Evolutionary conservation across 2,113 vertebrate species (phyloP).

Genomic region (Chaetodon trifascialis): DNA sequence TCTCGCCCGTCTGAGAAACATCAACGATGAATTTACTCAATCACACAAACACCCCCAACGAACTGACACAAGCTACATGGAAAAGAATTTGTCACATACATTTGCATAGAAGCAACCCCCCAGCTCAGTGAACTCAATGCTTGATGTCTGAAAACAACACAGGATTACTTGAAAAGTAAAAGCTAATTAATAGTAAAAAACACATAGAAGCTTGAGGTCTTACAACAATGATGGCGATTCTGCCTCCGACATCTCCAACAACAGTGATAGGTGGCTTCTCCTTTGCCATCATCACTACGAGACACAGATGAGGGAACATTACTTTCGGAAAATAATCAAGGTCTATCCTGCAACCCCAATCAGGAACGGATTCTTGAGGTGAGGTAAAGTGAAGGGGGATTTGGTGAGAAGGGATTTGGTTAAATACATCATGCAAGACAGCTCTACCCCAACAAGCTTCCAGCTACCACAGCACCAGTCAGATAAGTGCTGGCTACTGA

Average conservation of each 20-base stretch:
- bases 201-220: constrained; percentile 52
- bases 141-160: background rate
- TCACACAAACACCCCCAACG: background rate
- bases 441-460: constrained; percentile 30
- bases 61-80: background rate
- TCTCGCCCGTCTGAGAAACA: background rate
- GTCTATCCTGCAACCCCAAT: background rate
- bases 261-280: constrained; percentile 98
- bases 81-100: too few species aligned
- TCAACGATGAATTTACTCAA: background rate
- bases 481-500: background rate
- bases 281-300: constrained; percentile 98
- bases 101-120: too few species aligned
- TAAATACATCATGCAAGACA: constrained; percentile 63
- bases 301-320: constrained; percentile 19
- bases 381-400: constrained; percentile 14
- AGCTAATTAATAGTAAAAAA: background rate
- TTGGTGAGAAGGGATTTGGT: constrained; percentile 45
- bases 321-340: background rate
- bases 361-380: constrained; percentile 2
- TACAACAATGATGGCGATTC: constrained; percentile 98
- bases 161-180: too few species aligned
- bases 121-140: too few species aligned
- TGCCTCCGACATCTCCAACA: constrained; percentile 96
- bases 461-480: constrained; percentile 43